Conservation (phyloP, 2,888 invertebrate species). For the Philonicus albiceps region DNA sequence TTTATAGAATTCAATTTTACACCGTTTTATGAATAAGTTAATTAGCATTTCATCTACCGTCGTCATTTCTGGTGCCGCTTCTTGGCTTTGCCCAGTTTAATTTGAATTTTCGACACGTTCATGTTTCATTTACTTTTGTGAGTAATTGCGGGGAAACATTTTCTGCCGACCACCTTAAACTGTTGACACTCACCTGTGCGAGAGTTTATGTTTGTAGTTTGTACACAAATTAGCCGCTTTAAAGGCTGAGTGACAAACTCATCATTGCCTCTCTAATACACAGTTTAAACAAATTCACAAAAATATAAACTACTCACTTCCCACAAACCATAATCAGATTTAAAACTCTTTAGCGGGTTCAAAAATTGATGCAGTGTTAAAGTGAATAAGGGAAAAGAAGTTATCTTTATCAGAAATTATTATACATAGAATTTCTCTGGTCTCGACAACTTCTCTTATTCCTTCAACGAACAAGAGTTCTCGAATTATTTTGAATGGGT, state of each 20-base stretch:
- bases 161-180: neutral
- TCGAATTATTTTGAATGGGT: neutral
- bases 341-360: neutral
- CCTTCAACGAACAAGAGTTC: neutral
- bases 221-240: neutral
- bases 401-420: neutral
- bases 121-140: conserved; percentile 14
- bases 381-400: neutral
- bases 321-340: neutral
- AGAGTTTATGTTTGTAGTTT: neutral
- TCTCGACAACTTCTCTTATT: neutral
- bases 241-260: neutral
- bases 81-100: neutral
- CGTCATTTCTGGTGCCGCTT: neutral
- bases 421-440: neutral
- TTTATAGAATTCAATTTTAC: conserved; percentile 27
- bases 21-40: conserved; percentile 33
- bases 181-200: conserved; percentile 4
- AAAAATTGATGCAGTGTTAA: neutral
- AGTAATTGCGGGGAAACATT: conserved; percentile 16
- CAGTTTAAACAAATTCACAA: neutral
- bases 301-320: neutral
- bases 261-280: neutral
- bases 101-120: conserved; percentile 27
- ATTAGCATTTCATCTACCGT: conserved; percentile 11